Percentiles rank a stretch among this genome's conserved stretches.
These are phyloP conservation scores for Aurelia sp. DNA, from an alignment of 30 jellyfish, hydroid and myxozoan genomes.

Conservation along the genomic window DNA sequence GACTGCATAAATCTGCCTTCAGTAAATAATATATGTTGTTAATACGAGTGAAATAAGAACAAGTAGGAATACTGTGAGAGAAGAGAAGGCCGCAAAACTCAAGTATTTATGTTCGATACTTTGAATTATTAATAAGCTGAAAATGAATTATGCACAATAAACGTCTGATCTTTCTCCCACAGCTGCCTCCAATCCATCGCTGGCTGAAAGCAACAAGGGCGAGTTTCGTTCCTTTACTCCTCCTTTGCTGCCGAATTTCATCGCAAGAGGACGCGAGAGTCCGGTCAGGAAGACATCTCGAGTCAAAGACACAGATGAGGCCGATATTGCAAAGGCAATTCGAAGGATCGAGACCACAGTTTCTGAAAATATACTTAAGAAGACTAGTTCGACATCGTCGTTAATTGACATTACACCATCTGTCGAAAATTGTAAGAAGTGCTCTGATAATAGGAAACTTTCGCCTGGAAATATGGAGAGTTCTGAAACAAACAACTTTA, in stretches of 20 bases:
- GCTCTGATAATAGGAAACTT: constrained; percentile 33
- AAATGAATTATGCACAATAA: constrained; percentile 69
- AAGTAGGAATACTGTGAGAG: neutral
- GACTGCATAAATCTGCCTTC: neutral
- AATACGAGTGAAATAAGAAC: neutral
- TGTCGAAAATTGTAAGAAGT: constrained; percentile 1
- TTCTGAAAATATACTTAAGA: constrained; percentile 59
- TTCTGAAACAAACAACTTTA: constrained; percentile 3
- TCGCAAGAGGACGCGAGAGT: constrained; percentile 67
- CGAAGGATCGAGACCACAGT: constrained; percentile 76
- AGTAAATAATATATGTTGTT: constrained; percentile 18
- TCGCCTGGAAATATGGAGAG: constrained; percentile 45
- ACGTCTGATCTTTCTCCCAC: constrained; percentile 75
- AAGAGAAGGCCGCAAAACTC: neutral
- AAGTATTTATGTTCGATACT: constrained; percentile 10
- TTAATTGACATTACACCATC: constrained; percentile 26
- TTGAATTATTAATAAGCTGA: constrained; percentile 68
- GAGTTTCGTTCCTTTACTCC: constrained; percentile 74
- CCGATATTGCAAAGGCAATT: constrained; percentile 74
- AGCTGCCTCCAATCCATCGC: constrained; percentile 75
- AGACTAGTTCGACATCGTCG: constrained; percentile 41
- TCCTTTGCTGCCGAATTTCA: constrained; percentile 42
- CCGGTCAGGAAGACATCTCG: constrained; percentile 61
- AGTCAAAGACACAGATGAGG: constrained; percentile 75
- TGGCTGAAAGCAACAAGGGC: constrained; percentile 59